phyloP scores from a whole-genome alignment of 2,888 invertebrate genomes.

The Agriopis aurantiaria region DNA sequence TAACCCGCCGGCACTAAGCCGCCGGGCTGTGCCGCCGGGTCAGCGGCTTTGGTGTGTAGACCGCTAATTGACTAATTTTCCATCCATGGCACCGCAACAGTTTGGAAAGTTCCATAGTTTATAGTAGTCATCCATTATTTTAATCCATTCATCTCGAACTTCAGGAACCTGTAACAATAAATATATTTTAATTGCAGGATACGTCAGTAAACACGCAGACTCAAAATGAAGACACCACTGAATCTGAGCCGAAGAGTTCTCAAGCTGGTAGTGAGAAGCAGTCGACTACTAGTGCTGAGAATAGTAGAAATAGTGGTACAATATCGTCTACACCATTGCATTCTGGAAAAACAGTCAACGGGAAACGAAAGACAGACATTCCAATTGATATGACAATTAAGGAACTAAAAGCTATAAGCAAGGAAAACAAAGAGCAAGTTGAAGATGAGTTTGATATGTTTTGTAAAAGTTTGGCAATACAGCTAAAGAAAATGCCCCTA shows the following conservation, averaged over 20 bases:
- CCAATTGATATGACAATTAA: slow-evolving; percentile 39
- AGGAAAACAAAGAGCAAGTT: slow-evolving; percentile 27
- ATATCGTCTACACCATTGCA: background rate
- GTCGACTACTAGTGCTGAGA: no score
- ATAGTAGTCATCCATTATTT: slow-evolving; percentile 39
- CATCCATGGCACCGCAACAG: slow-evolving; percentile 44
- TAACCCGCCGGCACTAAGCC: no score
- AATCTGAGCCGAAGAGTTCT: slow-evolving; percentile 14
- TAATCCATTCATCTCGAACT: no score
- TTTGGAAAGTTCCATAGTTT: slow-evolving; percentile 42
- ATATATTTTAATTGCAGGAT: slow-evolving; percentile 30
- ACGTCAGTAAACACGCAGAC: slow-evolving; percentile 11
- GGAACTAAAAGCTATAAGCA: slow-evolving; percentile 34
- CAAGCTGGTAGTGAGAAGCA: slow-evolving; percentile 14
- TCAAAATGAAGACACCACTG: no score
- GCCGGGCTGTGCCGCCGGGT: no score
- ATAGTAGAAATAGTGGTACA: no score
- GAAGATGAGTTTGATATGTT: slow-evolving; percentile 46
- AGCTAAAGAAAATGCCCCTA: slow-evolving; percentile 44
- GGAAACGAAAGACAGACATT: slow-evolving; percentile 26
- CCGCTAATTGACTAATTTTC: slow-evolving; percentile 37
- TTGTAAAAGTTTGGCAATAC: slow-evolving; percentile 46
- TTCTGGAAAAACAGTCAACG: slow-evolving; percentile 3
- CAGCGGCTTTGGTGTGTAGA: no score
- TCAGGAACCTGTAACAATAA: slow-evolving; percentile 33